Percentiles rank a stretch among this genome's conserved stretches.
Evolutionary conservation across 2,888 invertebrate species (phyloP).

Genomic region (Cantharis nigra): DNA sequence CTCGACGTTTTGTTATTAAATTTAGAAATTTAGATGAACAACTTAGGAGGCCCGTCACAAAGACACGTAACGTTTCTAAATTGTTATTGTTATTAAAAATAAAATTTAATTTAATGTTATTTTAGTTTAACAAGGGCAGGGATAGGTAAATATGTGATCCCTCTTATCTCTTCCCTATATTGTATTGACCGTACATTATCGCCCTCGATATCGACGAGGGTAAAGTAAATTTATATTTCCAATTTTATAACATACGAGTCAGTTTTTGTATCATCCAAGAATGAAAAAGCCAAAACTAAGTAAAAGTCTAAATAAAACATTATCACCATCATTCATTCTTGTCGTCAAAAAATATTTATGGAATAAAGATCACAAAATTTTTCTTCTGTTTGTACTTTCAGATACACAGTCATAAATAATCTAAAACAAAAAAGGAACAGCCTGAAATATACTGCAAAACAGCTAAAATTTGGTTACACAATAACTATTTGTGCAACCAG

Average conservation of each 20-base stretch:
- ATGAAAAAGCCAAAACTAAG: not conserved
- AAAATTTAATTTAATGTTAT: not conserved
- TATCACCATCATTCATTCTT: not conserved
- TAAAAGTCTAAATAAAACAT: not conserved
- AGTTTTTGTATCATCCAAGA: not conserved
- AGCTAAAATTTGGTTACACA: no score
- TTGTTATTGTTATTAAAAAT: not conserved
- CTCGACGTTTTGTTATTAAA: not conserved
- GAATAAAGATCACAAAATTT: not conserved
- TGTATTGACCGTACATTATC: not conserved
- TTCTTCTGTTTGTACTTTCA: not conserved
- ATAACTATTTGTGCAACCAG: no score
- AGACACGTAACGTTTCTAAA: not conserved
- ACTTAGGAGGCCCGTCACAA: not conserved
- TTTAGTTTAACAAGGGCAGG: not conserved
- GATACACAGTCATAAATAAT: not conserved
- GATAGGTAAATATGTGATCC: not conserved
- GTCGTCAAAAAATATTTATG: not conserved
- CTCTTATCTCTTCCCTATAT: not conserved
- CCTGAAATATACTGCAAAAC: not conserved
- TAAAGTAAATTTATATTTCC: not conserved
- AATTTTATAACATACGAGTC: not conserved
- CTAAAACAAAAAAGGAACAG: not conserved
- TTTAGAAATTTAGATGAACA: not conserved
- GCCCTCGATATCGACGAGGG: not conserved